Base-by-base conservation (phyloP, 2,888 invertebrate species). In the Lypha dubia region DNA sequence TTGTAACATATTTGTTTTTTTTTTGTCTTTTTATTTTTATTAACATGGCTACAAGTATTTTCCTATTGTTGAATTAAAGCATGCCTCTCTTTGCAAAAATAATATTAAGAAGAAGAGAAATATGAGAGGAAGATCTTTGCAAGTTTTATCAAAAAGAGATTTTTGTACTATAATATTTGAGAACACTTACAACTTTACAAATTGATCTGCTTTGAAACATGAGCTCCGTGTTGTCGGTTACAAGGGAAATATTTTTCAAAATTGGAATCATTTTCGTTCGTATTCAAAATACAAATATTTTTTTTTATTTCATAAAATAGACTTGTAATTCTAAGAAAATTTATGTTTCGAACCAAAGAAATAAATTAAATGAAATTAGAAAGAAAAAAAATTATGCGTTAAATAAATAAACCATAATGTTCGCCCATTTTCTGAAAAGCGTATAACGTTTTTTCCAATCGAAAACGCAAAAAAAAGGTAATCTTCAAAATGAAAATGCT, bases 1-100 rank as follows among this genome's bases (percentile, higher is more conserved):
- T 84, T 74, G 84, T 84, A 81, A 46, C n/a, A n/a, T 70, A 20
- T 77, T 62, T 63, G 28, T 81, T 73, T 24, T 63, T 24, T 63
- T 56, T n/a, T 32, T 51, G 28, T 60, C 28, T n/a, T 22, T 13
- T 51, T 71, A 2, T 65, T 73, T 9, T 56, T 38, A 38, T 38
- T 22, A 49, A 58, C 41, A 77, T 60, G 60, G 35, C 22, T 20
- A 9, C 24, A 62, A 38, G 28, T 11, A 17, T n/a, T 17, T 56
- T 44, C 17, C 24, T 46, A 53, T 68, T 58, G 60, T 70, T 20
- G 38, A 17, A 9, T 67, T 15, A 41, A 68, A 58, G 62, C 28
- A 53, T 5, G 2, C 0, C 38, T 68, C 51, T 79, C 70, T 70
- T 62, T 63, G 22, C 20, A 49, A 8, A 8, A 20, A 49, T 38